Conservation (phyloP, 2,797 vertebrate genomes). For the Hephaestus fuliginosus region DNA sequence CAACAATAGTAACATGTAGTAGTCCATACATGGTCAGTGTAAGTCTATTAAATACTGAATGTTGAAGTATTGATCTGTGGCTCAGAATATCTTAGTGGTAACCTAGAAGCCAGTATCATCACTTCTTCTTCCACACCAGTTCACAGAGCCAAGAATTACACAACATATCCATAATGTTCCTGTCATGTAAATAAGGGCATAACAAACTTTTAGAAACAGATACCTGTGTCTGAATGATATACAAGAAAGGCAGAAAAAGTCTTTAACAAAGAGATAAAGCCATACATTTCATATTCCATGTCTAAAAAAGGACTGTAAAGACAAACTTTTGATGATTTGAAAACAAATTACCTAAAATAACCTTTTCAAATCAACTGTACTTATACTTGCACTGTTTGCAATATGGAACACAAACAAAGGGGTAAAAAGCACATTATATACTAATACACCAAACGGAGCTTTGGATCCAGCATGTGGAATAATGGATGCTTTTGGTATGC, state of each 20-base stretch:
- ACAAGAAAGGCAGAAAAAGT: neutral
- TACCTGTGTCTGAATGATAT: neutral
- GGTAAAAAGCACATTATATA: constrained; percentile 1
- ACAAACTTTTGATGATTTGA: too few species aligned
- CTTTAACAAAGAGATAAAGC: neutral
- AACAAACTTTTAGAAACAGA: neutral
- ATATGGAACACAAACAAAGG: too few species aligned
- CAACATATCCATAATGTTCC: neutral
- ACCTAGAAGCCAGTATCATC: neutral
- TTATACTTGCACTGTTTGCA: too few species aligned
- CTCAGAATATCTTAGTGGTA: neutral
- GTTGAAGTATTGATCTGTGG: neutral
- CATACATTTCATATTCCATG: neutral
- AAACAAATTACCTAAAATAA: neutral
- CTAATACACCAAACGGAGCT: neutral
- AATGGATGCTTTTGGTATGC: constrained; percentile 41
- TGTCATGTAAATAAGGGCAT: neutral
- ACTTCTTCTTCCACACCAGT: too few species aligned
- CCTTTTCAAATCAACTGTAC: too few species aligned
- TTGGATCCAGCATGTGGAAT: constrained; percentile 36
- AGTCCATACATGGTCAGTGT: neutral
- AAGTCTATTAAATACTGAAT: neutral
- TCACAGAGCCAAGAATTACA: neutral
- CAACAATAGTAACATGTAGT: neutral
- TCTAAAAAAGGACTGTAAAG: neutral